Evolutionary conservation across 2,797 vertebrate genomes (phyloP).

Genomic region (Halcyon badia): DNA sequence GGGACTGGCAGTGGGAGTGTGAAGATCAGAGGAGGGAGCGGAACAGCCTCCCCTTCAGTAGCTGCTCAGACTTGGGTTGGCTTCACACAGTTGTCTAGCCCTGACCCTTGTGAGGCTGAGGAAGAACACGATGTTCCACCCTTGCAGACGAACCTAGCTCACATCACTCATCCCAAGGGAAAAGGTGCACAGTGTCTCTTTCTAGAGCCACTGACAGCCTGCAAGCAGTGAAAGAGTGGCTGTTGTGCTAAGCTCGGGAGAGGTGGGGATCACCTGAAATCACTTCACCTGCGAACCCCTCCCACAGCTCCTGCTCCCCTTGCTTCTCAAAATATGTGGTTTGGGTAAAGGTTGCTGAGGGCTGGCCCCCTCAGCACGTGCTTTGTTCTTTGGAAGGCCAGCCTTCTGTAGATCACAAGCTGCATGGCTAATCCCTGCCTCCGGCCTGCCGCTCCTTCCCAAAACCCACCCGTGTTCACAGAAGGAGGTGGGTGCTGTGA

Average conservation of each 20-base stretch:
- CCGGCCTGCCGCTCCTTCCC: background rate
- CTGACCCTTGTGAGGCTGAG: background rate
- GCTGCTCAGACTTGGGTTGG: background rate
- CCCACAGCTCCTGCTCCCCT: background rate
- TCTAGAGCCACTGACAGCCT: background rate
- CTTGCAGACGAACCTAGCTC: background rate
- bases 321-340: background rate
- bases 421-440: background rate
- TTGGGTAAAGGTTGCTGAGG: background rate
- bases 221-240: background rate
- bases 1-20: background rate
- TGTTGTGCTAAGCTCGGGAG: background rate
- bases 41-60: background rate
- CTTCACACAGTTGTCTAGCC: background rate
- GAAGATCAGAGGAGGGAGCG: background rate
- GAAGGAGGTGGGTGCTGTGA: background rate
- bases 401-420: background rate
- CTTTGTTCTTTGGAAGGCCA: background rate
- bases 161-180: accelerated
- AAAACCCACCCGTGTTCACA: background rate
- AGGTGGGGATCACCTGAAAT: background rate
- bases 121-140: background rate
- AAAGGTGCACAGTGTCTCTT: background rate
- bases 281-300: background rate
- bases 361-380: accelerated